Percentiles rank a stretch among this genome's conserved stretches.
Conservation (phyloP, 2,113 vertebrate species). For the Aptenodytes forsteri region DNA sequence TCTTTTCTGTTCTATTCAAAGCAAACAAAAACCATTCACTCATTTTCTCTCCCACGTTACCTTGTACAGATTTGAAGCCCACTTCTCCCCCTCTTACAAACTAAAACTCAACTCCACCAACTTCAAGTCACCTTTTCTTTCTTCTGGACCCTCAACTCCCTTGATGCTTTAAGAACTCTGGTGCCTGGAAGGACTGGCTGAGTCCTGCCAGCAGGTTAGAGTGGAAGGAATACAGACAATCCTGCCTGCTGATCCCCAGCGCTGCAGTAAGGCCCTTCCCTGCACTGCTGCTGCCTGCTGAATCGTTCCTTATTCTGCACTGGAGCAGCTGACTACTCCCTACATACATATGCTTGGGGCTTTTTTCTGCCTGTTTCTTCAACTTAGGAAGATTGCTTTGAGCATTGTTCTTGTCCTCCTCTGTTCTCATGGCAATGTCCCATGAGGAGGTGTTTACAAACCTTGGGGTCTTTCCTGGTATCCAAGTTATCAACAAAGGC, state of each 20-base stretch:
- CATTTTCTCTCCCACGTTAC: neutral
- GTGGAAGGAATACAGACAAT: neutral
- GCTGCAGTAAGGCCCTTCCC: neutral
- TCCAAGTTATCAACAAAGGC: neutral
- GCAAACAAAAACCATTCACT: neutral
- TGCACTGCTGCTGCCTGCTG: neutral
- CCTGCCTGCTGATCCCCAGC: neutral
- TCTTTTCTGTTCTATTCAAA: neutral
- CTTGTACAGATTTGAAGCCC: neutral
- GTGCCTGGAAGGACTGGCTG: neutral
- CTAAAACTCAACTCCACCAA: neutral
- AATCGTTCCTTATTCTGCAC: neutral
- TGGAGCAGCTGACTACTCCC: neutral
- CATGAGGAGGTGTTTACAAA: fast-evolving
- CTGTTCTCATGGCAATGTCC: neutral
- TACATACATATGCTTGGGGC: too few relatives aligned
- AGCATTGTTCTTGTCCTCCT: neutral
- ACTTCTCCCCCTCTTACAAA: neutral
- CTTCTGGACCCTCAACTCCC: neutral
- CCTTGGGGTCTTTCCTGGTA: neutral
- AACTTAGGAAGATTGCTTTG: neutral
- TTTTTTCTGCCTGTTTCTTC: neutral
- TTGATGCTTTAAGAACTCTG: neutral
- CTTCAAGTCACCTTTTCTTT: neutral
- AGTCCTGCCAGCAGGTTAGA: neutral